Base-by-base conservation (phyloP, 2,888 invertebrate genomes). In the Melipona beecheii region DNA sequence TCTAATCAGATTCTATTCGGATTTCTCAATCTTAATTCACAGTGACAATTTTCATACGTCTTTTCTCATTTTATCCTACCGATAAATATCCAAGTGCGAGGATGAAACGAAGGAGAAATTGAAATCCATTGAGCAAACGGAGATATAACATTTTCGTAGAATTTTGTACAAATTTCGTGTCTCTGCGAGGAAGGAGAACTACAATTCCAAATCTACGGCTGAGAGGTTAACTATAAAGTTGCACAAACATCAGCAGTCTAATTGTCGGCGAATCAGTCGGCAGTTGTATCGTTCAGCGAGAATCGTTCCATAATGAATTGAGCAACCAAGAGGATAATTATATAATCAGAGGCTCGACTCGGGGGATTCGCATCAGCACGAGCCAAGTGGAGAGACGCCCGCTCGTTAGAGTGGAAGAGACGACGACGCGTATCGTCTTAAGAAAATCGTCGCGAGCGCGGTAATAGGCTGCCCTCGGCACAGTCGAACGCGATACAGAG, bases 401-500 rank as follows among this genome's bases (percentile, higher is more conserved):
- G 27, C 4, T 70, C 54, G 27, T 66, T 50, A 36, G 15, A 43
- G 52, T n/a, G 69, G 60, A 66, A 65, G 58, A 36, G 36, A 36
- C 43, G 82, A 71, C 58, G 74, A 62, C 75, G 43, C 19, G 65
- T 56, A 66, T 65, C 69, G 43, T 60, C 58, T 80, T 88, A 81
- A 83, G 82, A 73, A 84, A 79, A 68, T 31, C 49, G 75, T 79
- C 87, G 65, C 78, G 85, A 68, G 69, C 78, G 85, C 70, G 69
- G 58, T 82, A 82, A 79, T 75, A 58, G 58, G 74, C 49, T 75
- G 72, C 65, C n/a, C n/a, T 81, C 11, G 54, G 54, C 62, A 19
- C 36, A 50, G 74, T 73, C 72, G 86, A 89, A 87, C 78, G 69
- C 64, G 71, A 75, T 87, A 65, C 66, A 72, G 56, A 75, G 64